Percentiles rank a stretch among this genome's conserved stretches.
Conservation (phyloP, 2,113 vertebrate species). For the Chloroceryle aenea region DNA sequence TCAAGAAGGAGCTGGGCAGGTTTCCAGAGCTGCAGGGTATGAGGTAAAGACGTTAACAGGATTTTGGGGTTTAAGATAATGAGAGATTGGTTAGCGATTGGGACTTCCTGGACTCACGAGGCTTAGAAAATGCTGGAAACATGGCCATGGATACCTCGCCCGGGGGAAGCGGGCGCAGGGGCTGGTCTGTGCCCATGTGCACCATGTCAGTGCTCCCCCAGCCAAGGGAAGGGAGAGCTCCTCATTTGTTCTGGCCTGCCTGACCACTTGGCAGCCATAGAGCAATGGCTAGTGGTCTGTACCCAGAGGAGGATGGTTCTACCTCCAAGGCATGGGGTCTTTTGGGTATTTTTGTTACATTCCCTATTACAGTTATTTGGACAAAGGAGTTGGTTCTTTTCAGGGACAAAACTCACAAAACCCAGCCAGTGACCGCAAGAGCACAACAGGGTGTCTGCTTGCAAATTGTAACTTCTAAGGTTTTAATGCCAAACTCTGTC, state of each 20-base stretch:
- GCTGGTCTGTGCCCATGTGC: background rate
- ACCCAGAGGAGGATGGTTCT: background rate
- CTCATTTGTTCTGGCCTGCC: accelerated
- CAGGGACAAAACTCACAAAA: background rate
- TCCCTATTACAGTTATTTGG: background rate
- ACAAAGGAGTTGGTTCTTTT: background rate
- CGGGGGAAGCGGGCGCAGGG: background rate
- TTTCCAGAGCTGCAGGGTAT: constrained; percentile 41
- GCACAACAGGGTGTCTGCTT: background rate
- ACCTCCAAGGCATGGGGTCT: background rate
- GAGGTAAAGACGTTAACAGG: constrained; percentile 50
- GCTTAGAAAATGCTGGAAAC: constrained; percentile 19
- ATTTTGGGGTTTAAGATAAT: constrained; percentile 55
- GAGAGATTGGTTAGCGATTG: background rate
- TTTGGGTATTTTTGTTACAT: background rate
- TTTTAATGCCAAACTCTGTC: background rate
- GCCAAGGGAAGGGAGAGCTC: background rate
- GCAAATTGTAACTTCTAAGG: background rate
- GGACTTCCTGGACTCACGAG: constrained; percentile 7
- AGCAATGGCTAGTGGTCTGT: background rate
- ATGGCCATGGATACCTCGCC: accelerated
- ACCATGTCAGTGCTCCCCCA: accelerated
- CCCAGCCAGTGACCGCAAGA: background rate
- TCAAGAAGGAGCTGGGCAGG: constrained; percentile 33
- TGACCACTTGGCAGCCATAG: background rate